These are phyloP conservation scores for Paragorgia papillata DNA, from an alignment of 92 coral and sea anemone species.

Conservation along the genomic window DNA sequence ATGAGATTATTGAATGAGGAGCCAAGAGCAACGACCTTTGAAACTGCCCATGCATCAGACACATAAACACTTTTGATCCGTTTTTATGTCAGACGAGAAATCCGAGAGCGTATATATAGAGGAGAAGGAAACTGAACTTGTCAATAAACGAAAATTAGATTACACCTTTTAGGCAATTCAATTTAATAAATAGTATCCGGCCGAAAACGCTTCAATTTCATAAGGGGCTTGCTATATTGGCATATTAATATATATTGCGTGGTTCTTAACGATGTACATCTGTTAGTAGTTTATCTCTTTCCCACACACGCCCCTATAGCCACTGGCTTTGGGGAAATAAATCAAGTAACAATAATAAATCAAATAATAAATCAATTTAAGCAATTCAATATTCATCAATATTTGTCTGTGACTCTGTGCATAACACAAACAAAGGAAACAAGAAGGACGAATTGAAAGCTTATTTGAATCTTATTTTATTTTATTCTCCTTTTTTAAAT, in stretches of 20 bases:
- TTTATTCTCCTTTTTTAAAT: too few species aligned
- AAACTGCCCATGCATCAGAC: neutral
- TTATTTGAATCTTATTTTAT: too few species aligned
- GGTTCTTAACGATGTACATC: too few species aligned
- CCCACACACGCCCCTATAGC: too few species aligned
- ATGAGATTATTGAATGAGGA: neutral
- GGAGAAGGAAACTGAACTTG: neutral
- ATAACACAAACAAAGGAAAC: too few species aligned
- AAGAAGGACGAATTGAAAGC: too few species aligned
- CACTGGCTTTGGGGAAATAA: too few species aligned
- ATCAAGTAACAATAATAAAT: too few species aligned
- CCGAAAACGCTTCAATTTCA: neutral
- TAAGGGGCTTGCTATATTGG: neutral
- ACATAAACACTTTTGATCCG: neutral
- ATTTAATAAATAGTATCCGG: neutral
- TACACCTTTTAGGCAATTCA: constrained; percentile 31
- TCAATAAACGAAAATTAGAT: constrained; percentile 20
- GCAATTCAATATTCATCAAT: too few species aligned
- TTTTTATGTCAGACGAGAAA: neutral
- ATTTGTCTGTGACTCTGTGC: too few species aligned
- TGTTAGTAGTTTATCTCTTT: too few species aligned
- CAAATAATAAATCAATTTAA: too few species aligned
- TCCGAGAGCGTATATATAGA: neutral
- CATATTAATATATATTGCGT: neutral
- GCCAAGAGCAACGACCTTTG: constrained; percentile 4